Percentiles rank a stretch among this genome's conserved stretches.
Evolutionary conservation across 2,797 vertebrate genomes (phyloP).

Genomic region (Rhinatrema bivittatum): DNA sequence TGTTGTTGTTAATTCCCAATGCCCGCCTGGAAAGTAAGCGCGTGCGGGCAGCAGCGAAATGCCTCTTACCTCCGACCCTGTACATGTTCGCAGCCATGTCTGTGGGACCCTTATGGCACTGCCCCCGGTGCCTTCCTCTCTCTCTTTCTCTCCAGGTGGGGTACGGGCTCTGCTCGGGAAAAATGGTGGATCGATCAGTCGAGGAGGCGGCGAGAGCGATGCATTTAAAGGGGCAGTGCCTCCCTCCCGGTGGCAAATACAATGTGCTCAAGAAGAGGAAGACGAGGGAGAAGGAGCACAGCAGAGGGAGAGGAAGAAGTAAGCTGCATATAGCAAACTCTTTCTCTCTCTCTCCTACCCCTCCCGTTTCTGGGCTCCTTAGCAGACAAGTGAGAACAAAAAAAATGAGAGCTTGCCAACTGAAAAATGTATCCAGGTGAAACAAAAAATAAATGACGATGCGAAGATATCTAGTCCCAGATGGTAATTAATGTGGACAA

Average conservation of each 20-base stretch:
- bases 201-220: conserved; percentile 5
- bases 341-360: no score
- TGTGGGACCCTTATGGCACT: not conserved
- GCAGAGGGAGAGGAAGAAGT: not conserved
- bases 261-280: conserved; percentile 6
- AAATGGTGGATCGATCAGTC: conserved; percentile 9
- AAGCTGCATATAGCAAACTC: no score
- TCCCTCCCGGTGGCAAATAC: conserved; percentile 13
- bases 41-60: not conserved
- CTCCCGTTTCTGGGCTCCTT: no score
- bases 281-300: not conserved
- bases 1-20: no score
- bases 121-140: not conserved
- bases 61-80: conserved; percentile 16
- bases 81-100: conserved; percentile 14
- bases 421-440: no score
- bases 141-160: not conserved
- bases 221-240: conserved; percentile 17
- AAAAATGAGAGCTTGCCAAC: no score
- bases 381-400: no score
- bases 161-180: not conserved
- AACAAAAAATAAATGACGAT: no score
- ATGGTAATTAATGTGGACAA: no score
- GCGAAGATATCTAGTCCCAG: no score
- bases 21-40: no score